Conservation (phyloP, 2,113 vertebrate genomes). For the Rhinolophus ferrumequinum region DNA sequence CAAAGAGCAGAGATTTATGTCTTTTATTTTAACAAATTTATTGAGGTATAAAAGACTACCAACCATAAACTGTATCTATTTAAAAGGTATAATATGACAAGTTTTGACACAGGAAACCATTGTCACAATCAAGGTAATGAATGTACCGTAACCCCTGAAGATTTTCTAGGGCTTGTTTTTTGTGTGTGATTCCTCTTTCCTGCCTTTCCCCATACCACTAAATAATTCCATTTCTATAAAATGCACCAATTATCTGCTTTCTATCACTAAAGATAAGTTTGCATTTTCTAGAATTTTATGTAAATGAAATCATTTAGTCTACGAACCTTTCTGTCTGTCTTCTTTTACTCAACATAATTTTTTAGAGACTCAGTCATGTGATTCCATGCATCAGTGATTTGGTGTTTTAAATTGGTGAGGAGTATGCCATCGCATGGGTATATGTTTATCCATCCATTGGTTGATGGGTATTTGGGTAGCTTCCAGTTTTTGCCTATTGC, state of each 20-base stretch:
- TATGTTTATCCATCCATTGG: not conserved
- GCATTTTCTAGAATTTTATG: not conserved
- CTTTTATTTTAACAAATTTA: not conserved
- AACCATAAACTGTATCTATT: not conserved
- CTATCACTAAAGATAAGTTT: not conserved
- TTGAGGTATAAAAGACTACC: not conserved
- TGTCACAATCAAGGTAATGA: not conserved
- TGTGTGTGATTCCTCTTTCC: not conserved
- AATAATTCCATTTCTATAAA: not conserved
- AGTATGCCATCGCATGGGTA: not conserved
- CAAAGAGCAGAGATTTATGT: not conserved
- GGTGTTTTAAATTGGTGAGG: not conserved
- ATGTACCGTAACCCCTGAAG: not conserved
- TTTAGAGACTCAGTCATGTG: not conserved
- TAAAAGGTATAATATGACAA: not conserved
- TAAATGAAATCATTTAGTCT: no score
- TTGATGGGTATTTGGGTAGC: not conserved
- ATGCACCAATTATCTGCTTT: not conserved
- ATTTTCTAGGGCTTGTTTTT: not conserved
- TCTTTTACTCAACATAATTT: no score
- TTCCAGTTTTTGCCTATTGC: not conserved
- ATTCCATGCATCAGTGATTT: fast-evolving
- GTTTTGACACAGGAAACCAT: not conserved
- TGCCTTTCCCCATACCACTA: not conserved
- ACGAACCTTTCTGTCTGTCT: no score